Evolutionary conservation across 2,888 invertebrate species (phyloP).

Genomic region (Notocelia uddmanniana): DNA sequence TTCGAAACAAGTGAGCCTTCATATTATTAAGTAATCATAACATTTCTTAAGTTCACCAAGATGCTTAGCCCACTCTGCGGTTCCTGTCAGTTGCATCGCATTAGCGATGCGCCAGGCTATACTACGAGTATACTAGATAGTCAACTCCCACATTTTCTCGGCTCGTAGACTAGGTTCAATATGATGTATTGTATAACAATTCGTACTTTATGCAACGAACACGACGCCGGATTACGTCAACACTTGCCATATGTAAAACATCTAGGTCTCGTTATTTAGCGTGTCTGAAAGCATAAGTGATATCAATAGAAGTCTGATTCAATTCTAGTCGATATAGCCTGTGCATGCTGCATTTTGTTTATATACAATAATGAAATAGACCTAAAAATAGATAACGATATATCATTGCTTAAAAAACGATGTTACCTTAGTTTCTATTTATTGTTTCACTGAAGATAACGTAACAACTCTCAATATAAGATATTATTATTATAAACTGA

Average conservation of each 20-base stretch:
- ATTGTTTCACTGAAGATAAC: neutral
- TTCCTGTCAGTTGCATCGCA: slow-evolving; percentile 49
- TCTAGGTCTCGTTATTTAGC: slow-evolving; percentile 33
- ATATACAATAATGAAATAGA: neutral
- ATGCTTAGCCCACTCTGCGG: slow-evolving; percentile 59
- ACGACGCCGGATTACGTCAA: slow-evolving; percentile 57
- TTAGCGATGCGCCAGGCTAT: slow-evolving; percentile 27
- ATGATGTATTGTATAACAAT: slow-evolving; percentile 61
- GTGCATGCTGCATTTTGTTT: neutral
- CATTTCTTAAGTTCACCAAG: slow-evolving; percentile 13
- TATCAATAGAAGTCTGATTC: slow-evolving; percentile 33
- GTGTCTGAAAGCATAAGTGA: slow-evolving; percentile 46
- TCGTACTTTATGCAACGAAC: slow-evolving; percentile 55
- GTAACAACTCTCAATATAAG: neutral
- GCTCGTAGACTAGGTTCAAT: slow-evolving; percentile 48
- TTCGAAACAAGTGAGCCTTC: no score
- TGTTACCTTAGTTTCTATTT: neutral
- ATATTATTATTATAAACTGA: neutral
- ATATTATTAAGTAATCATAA: slow-evolving; percentile 10
- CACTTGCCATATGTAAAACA: slow-evolving; percentile 45
- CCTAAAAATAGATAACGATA: neutral
- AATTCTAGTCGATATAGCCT: neutral
- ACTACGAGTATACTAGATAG: slow-evolving; percentile 3
- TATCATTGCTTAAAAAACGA: neutral
- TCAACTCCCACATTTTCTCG: slow-evolving; percentile 46